These are phyloP conservation scores for Hydropotes inermis DNA, from an alignment of 2,113 vertebrate genomes.

Conservation along the genomic window DNA sequence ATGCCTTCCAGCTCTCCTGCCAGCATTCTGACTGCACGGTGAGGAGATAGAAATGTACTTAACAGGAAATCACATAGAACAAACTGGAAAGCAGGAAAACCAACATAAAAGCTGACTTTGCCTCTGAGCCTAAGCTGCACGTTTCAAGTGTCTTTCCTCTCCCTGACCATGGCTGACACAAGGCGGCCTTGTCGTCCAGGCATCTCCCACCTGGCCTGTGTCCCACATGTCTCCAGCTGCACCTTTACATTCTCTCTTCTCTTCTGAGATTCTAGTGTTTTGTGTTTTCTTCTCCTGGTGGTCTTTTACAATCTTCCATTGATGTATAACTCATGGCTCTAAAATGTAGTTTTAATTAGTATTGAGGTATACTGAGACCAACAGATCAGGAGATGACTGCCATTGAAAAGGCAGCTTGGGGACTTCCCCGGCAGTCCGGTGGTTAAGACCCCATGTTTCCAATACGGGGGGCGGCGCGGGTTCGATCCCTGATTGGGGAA, in stretches of 20 bases:
- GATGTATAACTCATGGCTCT: background rate
- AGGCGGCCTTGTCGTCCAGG: fast-evolving
- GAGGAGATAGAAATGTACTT: background rate
- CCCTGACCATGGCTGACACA: background rate
- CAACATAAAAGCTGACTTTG: background rate
- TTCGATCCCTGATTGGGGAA: background rate
- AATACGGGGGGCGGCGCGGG: fast-evolving
- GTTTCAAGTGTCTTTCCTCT: background rate
- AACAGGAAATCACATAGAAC: background rate
- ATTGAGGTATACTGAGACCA: background rate
- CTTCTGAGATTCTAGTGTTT: background rate
- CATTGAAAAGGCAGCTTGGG: background rate
- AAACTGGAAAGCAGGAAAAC: background rate
- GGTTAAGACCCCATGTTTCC: fast-evolving
- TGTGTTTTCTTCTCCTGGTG: background rate
- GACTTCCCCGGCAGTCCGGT: background rate
- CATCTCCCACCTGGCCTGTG: background rate
- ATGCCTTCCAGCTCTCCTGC: background rate
- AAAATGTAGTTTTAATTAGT: background rate
- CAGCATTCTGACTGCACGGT: background rate
- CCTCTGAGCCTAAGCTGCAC: background rate
- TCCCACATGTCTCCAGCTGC: background rate
- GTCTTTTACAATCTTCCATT: background rate
- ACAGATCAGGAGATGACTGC: background rate
- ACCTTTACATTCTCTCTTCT: background rate